Percentiles rank a stretch among this genome's conserved stretches.
Evolutionary conservation across 2,888 invertebrate species (phyloP).

Genomic region (Eulithis testata): DNA sequence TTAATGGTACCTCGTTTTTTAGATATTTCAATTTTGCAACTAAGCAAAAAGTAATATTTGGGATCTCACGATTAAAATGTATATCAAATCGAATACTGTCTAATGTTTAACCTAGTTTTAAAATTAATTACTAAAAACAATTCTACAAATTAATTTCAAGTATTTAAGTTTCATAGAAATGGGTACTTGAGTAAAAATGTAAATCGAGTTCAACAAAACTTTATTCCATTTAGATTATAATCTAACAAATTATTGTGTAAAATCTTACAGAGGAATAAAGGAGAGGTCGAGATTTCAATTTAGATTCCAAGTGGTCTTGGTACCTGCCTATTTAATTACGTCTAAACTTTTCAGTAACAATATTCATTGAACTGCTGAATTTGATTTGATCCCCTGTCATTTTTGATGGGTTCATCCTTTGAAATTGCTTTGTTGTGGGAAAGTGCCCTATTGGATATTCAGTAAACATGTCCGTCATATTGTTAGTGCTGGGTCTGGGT

Average conservation of each 20-base stretch:
- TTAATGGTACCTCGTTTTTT: conserved; percentile 22
- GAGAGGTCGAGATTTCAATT: conserved; percentile 43
- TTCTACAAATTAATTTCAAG: conserved; percentile 26
- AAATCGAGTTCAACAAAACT: conserved; percentile 41
- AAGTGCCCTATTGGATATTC: conserved; percentile 52
- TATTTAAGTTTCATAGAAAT: conserved; percentile 25
- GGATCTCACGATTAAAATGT: conserved; percentile 9
- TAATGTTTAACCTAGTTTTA: conserved; percentile 4
- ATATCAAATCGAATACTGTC: background rate
- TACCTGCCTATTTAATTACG: conserved; percentile 47
- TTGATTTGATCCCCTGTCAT: conserved; percentile 57
- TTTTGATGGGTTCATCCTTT: conserved; percentile 56
- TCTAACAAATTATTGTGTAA: conserved; percentile 45
- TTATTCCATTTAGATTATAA: conserved; percentile 43
- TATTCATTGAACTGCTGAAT: conserved; percentile 53
- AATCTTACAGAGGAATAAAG: conserved; percentile 40
- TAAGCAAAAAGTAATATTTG: conserved; percentile 23
- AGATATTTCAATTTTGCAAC: conserved; percentile 21
- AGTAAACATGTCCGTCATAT: conserved; percentile 57
- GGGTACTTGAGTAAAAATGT: conserved; percentile 32
- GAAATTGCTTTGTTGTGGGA: conserved; percentile 55
- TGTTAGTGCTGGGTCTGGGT: conserved; percentile 49
- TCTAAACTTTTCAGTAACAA: conserved; percentile 51
- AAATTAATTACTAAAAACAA: conserved; percentile 23
- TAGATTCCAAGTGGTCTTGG: conserved; percentile 38